Percentiles rank a stretch among this genome's conserved stretches.
Conservation (phyloP, 2,888 invertebrate genomes). For the Vesta saturnalis region DNA sequence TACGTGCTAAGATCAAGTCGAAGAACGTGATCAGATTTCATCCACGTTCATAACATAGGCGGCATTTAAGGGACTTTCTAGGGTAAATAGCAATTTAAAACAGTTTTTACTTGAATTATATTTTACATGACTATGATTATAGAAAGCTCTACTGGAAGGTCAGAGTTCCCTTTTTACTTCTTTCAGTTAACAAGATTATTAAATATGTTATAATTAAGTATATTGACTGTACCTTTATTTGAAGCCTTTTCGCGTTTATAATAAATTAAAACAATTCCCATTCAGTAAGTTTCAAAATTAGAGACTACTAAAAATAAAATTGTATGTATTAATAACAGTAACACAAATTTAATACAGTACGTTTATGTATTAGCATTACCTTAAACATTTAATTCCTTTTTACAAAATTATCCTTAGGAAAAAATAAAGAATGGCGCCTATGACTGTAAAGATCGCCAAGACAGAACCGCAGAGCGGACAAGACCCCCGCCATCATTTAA, state of each 20-base stretch:
- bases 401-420: slow-evolving; percentile 6
- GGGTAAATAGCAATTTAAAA: slow-evolving; percentile 16
- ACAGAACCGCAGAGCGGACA: slow-evolving; percentile 40
- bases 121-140: slow-evolving; percentile 12
- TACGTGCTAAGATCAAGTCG: slow-evolving; percentile 74
- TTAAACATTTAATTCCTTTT: background rate
- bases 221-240: no score
- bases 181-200: no score
- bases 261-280: no score
- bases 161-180: no score
- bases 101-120: slow-evolving; percentile 10
- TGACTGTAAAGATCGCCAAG: slow-evolving; percentile 49
- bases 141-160: no score
- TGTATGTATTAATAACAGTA: no score
- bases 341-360: no score
- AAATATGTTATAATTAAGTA: no score
- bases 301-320: no score
- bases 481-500: slow-evolving; percentile 63
- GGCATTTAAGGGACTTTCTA: slow-evolving; percentile 32
- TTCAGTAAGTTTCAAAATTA: no score
- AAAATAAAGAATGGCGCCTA: slow-evolving; percentile 30
- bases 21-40: slow-evolving; percentile 65
- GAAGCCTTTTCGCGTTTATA: no score
- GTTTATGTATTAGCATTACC: no score
- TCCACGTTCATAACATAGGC: slow-evolving; percentile 46